A percentile compares a stretch with the other conserved stretches of the same genome.
Conservation (phyloP, 2,113 vertebrate genomes). For the Centropristis striata region DNA sequence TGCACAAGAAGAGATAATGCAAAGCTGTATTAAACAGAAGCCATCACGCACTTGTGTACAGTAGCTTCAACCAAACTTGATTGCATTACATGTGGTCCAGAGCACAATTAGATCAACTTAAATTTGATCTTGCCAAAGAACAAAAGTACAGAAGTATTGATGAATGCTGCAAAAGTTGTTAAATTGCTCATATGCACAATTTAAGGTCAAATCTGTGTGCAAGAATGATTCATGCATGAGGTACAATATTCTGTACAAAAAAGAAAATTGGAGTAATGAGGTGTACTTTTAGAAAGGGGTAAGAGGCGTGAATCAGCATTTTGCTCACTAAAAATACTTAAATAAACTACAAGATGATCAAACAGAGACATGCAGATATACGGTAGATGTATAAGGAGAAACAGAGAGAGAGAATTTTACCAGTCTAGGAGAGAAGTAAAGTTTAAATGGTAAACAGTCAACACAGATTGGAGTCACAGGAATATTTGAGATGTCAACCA, state of each 20-base stretch:
- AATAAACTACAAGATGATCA: not conserved
- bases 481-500: conserved; percentile 24
- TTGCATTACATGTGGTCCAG: too few relatives aligned
- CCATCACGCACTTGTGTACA: not conserved
- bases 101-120: too few relatives aligned
- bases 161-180: too few relatives aligned
- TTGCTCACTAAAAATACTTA: not conserved
- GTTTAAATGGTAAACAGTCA: conserved; percentile 1
- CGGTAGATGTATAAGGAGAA: not conserved
- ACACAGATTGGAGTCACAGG: conserved; percentile 14
- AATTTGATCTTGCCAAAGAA: too few relatives aligned
- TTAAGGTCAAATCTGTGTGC: too few relatives aligned
- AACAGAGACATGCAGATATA: not conserved
- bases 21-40: not conserved
- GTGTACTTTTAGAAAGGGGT: not conserved
- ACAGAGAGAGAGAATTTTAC: not conserved
- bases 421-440: not conserved
- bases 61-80: not conserved
- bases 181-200: too few relatives aligned
- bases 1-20: not conserved
- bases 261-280: not conserved
- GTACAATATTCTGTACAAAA: not conserved
- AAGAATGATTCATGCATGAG: too few relatives aligned
- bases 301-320: not conserved
- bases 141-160: too few relatives aligned